A percentile compares a stretch with the other conserved stretches of the same genome.
These are phyloP conservation scores for Fragum sueziense DNA, from an alignment of 2,888 invertebrate species.

Conservation along the genomic window DNA sequence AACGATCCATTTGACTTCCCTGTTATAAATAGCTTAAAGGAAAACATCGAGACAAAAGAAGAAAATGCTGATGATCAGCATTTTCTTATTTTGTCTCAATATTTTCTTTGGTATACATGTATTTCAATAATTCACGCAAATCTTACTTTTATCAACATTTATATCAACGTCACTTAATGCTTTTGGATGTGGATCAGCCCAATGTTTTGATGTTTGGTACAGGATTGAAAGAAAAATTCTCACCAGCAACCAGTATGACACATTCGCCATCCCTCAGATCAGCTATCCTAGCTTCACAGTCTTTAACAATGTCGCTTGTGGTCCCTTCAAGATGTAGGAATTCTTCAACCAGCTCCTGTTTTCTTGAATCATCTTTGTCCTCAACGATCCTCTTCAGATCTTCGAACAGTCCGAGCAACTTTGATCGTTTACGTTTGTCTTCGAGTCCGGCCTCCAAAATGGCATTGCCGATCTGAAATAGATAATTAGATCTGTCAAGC, in stretches of 20 bases:
- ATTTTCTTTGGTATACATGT: too few species aligned
- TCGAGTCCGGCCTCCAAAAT: constrained; percentile 49
- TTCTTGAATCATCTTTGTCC: constrained; percentile 27
- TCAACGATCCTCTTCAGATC: constrained; percentile 37
- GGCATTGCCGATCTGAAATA: constrained; percentile 51
- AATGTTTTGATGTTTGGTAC: too few species aligned
- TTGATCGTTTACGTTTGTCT: constrained; percentile 52
- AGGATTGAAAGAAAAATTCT: too few species aligned
- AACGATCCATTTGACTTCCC: constrained; percentile 35
- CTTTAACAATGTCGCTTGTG: constrained; percentile 30
- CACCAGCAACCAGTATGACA: constrained; percentile 57
- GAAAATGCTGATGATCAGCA: too few species aligned
- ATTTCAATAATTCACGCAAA: too few species aligned
- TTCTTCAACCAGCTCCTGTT: constrained; percentile 34
- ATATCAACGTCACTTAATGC: too few species aligned
- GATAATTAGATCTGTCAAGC: too few species aligned
- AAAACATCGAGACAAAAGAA: too few species aligned
- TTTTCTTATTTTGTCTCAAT: too few species aligned
- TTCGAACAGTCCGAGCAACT: constrained; percentile 52
- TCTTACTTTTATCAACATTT: too few species aligned
- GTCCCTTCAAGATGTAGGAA: constrained; percentile 48
- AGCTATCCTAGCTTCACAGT: constrained; percentile 40
- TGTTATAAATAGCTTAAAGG: too few species aligned
- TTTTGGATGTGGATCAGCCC: too few species aligned
- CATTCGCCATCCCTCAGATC: constrained; percentile 41